Conservation (phyloP, 1,140 invertebrate genomes). For the Sycophila sp. region DNA sequence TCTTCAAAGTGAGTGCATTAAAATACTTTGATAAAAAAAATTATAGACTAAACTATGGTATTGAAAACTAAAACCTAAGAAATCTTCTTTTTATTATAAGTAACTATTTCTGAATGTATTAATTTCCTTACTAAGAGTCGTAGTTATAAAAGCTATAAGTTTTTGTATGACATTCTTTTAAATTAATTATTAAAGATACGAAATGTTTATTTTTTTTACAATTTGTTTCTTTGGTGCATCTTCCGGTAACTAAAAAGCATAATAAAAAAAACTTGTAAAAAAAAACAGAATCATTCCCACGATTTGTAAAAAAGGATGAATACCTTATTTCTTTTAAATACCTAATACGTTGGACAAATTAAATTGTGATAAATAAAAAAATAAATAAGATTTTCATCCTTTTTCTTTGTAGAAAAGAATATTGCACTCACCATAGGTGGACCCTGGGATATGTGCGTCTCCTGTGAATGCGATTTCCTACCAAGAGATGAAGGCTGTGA, state of each 20-base stretch:
- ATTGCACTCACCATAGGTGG: constrained; percentile 34
- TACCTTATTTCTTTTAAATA: not conserved
- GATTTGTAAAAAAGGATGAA: not conserved
- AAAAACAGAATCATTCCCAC: not conserved
- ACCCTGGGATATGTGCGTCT: constrained; percentile 47
- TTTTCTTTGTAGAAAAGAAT: not conserved
- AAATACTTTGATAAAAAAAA: not conserved
- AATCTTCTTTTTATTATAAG: too few species aligned
- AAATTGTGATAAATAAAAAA: not conserved
- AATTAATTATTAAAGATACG: constrained; percentile 4
- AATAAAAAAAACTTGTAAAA: constrained; percentile 33
- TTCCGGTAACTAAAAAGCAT: constrained; percentile 35
- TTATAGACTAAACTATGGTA: too few species aligned
- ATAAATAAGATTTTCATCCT: constrained; percentile 23
- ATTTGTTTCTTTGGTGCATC: constrained; percentile 22
- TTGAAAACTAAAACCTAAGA: not conserved
- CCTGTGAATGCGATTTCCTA: constrained; percentile 51
- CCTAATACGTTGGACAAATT: not conserved
- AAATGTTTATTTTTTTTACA: constrained; percentile 14
- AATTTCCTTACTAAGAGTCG: too few species aligned
- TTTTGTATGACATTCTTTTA: not conserved
- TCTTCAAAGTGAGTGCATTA: too few species aligned
- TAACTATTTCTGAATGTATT: too few species aligned
- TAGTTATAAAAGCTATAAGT: constrained; percentile 7
- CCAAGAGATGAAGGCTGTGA: constrained; percentile 46